Percentiles rank a stretch among this genome's conserved stretches.
These are phyloP conservation scores for Cyprinella venusta DNA, from an alignment of 2,797 vertebrate species.

Conservation along the genomic window DNA sequence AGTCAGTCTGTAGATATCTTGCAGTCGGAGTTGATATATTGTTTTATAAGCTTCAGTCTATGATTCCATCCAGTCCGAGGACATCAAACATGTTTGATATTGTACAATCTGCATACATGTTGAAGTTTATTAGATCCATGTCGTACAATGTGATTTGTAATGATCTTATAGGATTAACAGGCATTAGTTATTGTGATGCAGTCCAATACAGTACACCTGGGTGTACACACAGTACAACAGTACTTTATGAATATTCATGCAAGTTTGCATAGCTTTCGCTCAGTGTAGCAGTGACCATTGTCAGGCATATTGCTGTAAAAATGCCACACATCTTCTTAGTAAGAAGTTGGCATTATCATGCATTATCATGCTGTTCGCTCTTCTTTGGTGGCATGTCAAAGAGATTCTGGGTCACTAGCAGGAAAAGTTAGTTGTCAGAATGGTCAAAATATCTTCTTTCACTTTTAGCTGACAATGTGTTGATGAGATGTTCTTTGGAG, in stretches of 20 bases:
- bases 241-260: neutral
- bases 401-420: constrained; percentile 25
- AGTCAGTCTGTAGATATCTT: neutral
- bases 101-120: neutral
- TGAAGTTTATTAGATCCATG: too few species aligned
- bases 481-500: constrained; percentile 35
- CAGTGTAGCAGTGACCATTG: neutral
- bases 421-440: constrained; percentile 24
- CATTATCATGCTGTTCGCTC: constrained; percentile 24
- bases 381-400: constrained; percentile 16
- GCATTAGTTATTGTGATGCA: constrained; percentile 8
- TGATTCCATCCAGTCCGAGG: neutral
- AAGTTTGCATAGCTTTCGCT: neutral
- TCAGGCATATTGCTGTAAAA: neutral
- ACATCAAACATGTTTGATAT: neutral
- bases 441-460: constrained; percentile 31
- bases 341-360: constrained; percentile 10
- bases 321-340: constrained; percentile 16
- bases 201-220: constrained; percentile 6
- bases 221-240: neutral
- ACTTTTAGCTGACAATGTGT: constrained; percentile 26
- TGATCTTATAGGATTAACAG: too few species aligned
- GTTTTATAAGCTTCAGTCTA: neutral
- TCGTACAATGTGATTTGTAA: too few species aligned
- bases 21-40: too few species aligned